Conservation (phyloP, 2,113 vertebrate species). For the Steatornis caripensis region DNA sequence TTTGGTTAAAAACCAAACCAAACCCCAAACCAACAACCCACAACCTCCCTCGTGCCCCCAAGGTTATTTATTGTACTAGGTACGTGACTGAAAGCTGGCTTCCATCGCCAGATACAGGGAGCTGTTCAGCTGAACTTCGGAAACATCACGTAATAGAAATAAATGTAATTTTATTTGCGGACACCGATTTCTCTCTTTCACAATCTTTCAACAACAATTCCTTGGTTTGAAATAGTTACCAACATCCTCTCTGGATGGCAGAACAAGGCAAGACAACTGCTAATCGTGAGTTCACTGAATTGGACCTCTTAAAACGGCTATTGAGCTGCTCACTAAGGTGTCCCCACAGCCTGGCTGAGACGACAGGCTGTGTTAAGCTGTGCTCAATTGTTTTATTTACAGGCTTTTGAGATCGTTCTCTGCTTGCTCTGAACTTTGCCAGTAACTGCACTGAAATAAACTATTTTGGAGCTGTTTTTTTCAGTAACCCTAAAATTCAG, state of each 20-base stretch:
- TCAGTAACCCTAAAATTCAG: background rate
- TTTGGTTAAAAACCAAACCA: background rate
- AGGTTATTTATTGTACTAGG: rapidly evolving
- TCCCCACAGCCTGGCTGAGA: background rate
- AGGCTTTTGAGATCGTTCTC: background rate
- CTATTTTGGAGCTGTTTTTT: background rate
- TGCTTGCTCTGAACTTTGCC: background rate
- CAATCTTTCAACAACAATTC: background rate
- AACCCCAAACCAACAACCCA: background rate
- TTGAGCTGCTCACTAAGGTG: background rate
- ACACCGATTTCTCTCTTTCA: background rate
- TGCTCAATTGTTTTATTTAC: background rate
- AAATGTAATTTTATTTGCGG: background rate
- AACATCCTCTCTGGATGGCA: background rate
- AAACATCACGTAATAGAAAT: background rate
- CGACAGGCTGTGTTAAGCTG: background rate
- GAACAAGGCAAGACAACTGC: background rate
- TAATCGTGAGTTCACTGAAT: background rate
- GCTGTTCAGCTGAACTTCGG: background rate
- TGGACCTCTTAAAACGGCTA: background rate
- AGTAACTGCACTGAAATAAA: background rate
- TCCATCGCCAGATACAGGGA: background rate
- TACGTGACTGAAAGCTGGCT: background rate
- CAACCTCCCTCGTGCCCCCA: rapidly evolving
- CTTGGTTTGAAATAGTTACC: background rate